Base-by-base conservation (phyloP, 2,113 vertebrate genomes). In the Bothrops jararaca region DNA sequence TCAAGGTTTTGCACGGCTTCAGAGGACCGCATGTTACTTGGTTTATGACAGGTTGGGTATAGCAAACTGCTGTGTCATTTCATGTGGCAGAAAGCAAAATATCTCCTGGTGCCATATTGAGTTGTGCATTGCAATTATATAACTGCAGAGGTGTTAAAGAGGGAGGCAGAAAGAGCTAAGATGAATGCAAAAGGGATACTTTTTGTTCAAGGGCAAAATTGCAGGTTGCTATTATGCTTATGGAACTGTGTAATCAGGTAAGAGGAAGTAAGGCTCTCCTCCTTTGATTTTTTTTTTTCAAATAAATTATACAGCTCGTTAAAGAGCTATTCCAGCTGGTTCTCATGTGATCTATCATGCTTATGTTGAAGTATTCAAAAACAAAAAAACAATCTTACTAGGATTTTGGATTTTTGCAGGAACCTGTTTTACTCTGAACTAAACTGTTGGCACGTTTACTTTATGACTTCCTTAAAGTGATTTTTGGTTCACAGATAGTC, bases 41-140 rank as follows among this genome's bases (percentile, higher is more conserved):
- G 90, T 92, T 95, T 64, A 91, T 88, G 54, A 92, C 88, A 92
- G 88, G 69, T 26, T 42, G 26, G 26, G 42, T 42, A n/a, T 48
- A 24, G n/a, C 29, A 60, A n/a, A 45, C 23, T 69, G 92, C 18
- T 0, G 0, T 85, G 45, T 91, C 58, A 64, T 87, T 91, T 87
- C 20, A 69, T 24, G 1, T 0, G 42, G 54, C 74, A 90, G 22
- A 20, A 39, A 93, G 34, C 3, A 42, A 42, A 45, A 23, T 86
- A 90, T 90, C 45, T 90, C 24, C 29, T 86, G 26, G 10, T 93
- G 90, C 88, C 20, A 15, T 15, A n/a, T 80, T 53, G 74, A 69
- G 57, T 0, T 3, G 4, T 53, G 88, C 54, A 5, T 29, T 22
- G 85, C 12, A 48, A 42, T 91, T n/a, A n/a, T 11, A 58, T 56